Percentiles rank a stretch among this genome's conserved stretches.
Conservation (phyloP, 1,140 invertebrate genomes). For the Carcinoscorpius rotundicauda region DNA sequence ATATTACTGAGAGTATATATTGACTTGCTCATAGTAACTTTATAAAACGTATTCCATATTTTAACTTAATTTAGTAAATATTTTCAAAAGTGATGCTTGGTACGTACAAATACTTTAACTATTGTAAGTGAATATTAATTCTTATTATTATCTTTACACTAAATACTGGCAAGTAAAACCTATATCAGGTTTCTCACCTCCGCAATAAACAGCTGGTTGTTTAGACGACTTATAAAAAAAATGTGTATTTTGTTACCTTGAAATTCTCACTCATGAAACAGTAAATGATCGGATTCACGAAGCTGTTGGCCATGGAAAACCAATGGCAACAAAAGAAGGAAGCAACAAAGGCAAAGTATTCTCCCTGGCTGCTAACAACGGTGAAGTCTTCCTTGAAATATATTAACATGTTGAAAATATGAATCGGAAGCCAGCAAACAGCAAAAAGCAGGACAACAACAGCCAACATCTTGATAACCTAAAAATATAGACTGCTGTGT, state of each 20-base stretch:
- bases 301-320: conserved; percentile 55
- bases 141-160: no score
- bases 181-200: no score
- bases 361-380: conserved; percentile 24
- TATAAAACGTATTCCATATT: no score
- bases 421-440: conserved; percentile 43
- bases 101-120: no score
- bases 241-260: conserved; percentile 38
- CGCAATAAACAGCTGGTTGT: no score
- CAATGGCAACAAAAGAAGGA: conserved; percentile 40
- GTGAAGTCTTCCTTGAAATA: conserved; percentile 25
- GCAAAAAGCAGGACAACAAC: conserved; percentile 41
- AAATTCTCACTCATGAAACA: conserved; percentile 79
- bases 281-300: conserved; percentile 77
- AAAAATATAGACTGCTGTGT: neutral
- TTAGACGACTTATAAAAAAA: no score
- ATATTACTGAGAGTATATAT: no score
- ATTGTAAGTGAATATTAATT: no score
- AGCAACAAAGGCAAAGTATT: conserved; percentile 28
- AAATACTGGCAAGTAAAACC: no score
- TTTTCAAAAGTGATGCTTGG: no score
- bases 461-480: conserved; percentile 46
- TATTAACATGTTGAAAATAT: conserved; percentile 32
- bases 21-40: no score
- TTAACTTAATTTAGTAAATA: no score